Evolutionary conservation across 53 echinoderm and acorn worm genomes (phyloP), one percentile per base, ranked within the genome.

Genomic region (Arbacia lixula): DNA sequence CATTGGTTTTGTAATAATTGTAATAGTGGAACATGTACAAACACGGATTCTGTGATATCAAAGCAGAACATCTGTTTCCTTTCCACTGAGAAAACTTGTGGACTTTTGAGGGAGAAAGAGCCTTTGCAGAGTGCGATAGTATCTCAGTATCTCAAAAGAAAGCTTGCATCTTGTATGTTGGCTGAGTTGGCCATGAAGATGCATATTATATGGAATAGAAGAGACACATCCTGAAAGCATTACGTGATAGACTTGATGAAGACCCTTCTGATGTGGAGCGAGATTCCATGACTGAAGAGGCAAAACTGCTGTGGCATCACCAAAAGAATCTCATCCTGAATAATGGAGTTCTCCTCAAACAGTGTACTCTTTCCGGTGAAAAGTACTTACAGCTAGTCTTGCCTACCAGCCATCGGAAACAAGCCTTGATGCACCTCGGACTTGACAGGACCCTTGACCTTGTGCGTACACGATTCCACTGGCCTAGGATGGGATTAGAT

Each of bases 381-480:
- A 4, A 26, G 27, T 31, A 37, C 34, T 27, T 51, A 16, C 88
- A 91, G 35, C 57, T 88, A n/a, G 88, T 91, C 10, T 55, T 85
- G 4, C 92, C 92, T 12, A 37, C 30, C 16, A 49, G 56, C 34
- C 53, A 83, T 17, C 33, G 66, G 9, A 2, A 68, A 17, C 16
- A 42, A 4, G 84, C 71, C 5, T 84, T 91, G n/a, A 33, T 31
- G 10, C 72, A 66, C 11, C 71, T 79, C 0, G 85, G 92, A 6
- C 43, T 27, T 19, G 92, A 91, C 5, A 54, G 88, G 6, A 91
- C 92, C 40, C 49, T 91, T 20, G 76, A 87, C 33, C 52, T 84
- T 28, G 53, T 56, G 0, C 74, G 87, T 9, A 20, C 78, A 14
- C 68, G 72, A 1, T 90, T 90, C 62, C 80, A 85, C 49, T 91